Evolutionary conservation across 2,113 vertebrate genomes (phyloP), one percentile per base, ranked within the genome.

Genomic region (Macroglossus sobrinus): DNA sequence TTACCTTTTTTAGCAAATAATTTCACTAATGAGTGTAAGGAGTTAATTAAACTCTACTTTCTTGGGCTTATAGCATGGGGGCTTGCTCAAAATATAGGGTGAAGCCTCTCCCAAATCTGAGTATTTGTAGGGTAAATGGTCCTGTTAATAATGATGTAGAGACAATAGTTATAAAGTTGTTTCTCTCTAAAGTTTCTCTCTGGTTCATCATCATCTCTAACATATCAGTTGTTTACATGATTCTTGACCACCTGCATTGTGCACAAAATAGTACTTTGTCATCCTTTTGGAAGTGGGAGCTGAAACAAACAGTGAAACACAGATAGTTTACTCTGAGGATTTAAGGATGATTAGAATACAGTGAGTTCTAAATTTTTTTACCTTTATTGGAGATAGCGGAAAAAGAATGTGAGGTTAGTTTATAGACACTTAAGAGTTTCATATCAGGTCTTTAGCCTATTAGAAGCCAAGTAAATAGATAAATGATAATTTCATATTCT

Each of bases 31-130:
- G n/a, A 61, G 13, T 68, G 22, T 63, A 28, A 69, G 26, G 63
- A 89, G 11, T 89, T 92, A 79, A 78, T 75, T 53, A 96, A 78
- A 84, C 38, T 7, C 5, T 84, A 8, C 78, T 92, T 94, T 88
- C 61, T 59, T 91, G 7, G 35, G 53, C 61, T 9, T 78, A 69
- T 4, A 78, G n/a, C 8, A 40, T 94, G 14, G 13, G 61, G 18
- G 7, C n/a, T 88, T 24, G 12, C 47, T 72, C 64, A 84, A 76
- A 53, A 63, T 14, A 13, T 28, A 84, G 55, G 16, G 2, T 75
- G 28, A 89, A 84, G 26, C 22, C 50, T 45, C n/a, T 11, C 24
- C 43, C 24, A 71, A 68, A 47, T 57, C n/a, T 68, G 21, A 84
- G 11, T 22, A 21, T 84, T 66, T 57, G 26, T 78, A 43, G 35